Evolutionary conservation across 2,797 vertebrate species (phyloP).

Genomic region (Emys orbicularis): DNA sequence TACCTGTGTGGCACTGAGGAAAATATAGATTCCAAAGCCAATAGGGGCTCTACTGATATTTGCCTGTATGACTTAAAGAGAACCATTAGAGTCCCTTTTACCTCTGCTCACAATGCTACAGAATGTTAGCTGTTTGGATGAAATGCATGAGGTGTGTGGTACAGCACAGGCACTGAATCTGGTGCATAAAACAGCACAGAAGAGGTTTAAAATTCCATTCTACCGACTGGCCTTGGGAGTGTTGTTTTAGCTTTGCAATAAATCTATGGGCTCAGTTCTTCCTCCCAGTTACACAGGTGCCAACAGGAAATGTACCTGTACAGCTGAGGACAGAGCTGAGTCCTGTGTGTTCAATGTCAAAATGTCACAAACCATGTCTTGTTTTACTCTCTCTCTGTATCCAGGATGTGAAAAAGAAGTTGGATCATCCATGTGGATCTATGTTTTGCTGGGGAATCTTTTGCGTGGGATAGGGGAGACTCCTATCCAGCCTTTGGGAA

Average conservation of each 20-base stretch:
- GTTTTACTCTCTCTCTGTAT: background rate
- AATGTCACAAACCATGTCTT: background rate
- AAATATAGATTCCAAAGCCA: background rate
- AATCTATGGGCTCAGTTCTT: background rate
- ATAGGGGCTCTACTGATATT: background rate
- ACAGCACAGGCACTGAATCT: background rate
- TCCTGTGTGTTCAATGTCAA: background rate
- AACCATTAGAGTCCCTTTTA: background rate
- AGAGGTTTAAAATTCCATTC: background rate
- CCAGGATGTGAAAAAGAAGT: slow-evolving; percentile 85
- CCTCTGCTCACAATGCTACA: background rate
- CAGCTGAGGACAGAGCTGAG: background rate
- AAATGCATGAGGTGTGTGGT: background rate
- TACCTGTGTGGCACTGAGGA: background rate
- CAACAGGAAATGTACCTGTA: background rate
- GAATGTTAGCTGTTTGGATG: background rate
- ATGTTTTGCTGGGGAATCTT: slow-evolving; percentile 89
- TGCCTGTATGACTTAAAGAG: background rate
- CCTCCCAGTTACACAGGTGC: background rate
- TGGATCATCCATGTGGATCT: slow-evolving; percentile 88
- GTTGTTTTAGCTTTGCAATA: background rate
- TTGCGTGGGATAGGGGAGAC: slow-evolving; percentile 90
- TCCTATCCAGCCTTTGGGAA: slow-evolving; percentile 89
- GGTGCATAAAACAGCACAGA: background rate
- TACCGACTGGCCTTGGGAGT: background rate